Conservation (phyloP, 1,140 invertebrate genomes). For the Linepithema humile region DNA sequence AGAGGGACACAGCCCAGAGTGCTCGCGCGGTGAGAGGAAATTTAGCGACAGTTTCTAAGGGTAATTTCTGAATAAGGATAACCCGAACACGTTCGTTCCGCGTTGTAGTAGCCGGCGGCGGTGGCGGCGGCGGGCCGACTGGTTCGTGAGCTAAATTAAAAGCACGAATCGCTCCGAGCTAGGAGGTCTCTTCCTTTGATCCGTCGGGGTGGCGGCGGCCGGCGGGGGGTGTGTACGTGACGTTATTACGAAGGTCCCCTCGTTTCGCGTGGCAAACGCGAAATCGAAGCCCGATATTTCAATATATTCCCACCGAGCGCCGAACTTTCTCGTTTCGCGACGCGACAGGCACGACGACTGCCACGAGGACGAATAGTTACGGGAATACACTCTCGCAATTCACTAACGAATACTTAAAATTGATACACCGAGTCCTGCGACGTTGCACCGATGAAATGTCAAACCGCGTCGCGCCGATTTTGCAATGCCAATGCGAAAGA, state of each 20-base stretch:
- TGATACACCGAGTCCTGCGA: not conserved
- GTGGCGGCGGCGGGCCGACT: slow-evolving; percentile 61
- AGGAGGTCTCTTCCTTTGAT: slow-evolving; percentile 76
- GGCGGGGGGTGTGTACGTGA: slow-evolving; percentile 75
- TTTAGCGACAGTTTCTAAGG: slow-evolving; percentile 54
- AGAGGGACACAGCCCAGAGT: slow-evolving; percentile 7
- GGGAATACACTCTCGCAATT: not conserved
- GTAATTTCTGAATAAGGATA: slow-evolving; percentile 66
- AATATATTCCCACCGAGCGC: slow-evolving; percentile 43
- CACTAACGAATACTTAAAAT: slow-evolving; percentile 12
- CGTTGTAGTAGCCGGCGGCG: slow-evolving; percentile 57
- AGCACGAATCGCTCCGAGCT: slow-evolving; percentile 78
- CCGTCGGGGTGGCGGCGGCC: slow-evolving; percentile 68
- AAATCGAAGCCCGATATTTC: slow-evolving; percentile 70
- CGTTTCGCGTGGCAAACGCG: slow-evolving; percentile 62
- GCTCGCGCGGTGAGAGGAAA: slow-evolving; percentile 42
- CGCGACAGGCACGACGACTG: not conserved
- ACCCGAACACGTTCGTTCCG: slow-evolving; percentile 68
- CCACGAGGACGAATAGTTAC: not conserved
- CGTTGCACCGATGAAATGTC: slow-evolving; percentile 4
- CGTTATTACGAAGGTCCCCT: slow-evolving; percentile 78
- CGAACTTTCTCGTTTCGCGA: slow-evolving; percentile 24
- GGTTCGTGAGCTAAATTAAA: slow-evolving; percentile 82
- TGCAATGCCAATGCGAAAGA: slow-evolving; percentile 4
- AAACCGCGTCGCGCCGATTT: not conserved